Base-by-base conservation (phyloP, 2,113 vertebrate genomes). In the Ornithorhynchus anatinus region DNA sequence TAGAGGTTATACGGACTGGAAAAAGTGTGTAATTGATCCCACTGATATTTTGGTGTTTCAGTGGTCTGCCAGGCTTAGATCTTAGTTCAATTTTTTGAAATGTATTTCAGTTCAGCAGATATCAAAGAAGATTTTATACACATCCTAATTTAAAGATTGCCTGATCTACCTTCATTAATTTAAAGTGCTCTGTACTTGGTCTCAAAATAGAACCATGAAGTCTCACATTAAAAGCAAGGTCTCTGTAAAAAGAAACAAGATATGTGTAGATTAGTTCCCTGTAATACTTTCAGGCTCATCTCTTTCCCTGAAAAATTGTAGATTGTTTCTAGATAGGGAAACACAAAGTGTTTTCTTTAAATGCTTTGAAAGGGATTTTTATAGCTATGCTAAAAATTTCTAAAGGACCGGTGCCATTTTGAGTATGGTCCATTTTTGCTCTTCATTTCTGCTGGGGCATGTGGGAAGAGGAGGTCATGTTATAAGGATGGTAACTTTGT, bases 361-460 rank as follows among this genome's bases (percentile, higher is more conserved):
- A 59, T 75, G n/a, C 52, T 77, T 75, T 53, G 10, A 37, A 75
- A 86, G 23, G 57, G 29, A 15, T 80, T 53, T 69, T 50, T 40
- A 61, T 23, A 37, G 13, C 40, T 76, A 10, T 5, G 6, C 50
- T 73, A 59, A 48, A 79, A 70, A 37, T 36, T 60, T 69, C 43
- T 62, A n/a, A 14, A 51, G 48, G 74, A 54, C 16, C 11, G 37
- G 32, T 50, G 33, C 33, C 25, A 22, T 63, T 72, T 48, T 51
- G 39, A 72, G 64, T 47, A 50, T 19, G 42, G 16, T 72, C 47
- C 80, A 43, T 66, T 83, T 32, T 53, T 29, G 29, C 39, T 63
- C 52, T 72, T 31, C 37, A 66, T 77, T 84, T 84, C 59, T 72
- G 63, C 69, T 69, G 43, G 58, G 39, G 51, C 11, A 31, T 59